Evolutionary conservation across 1,140 invertebrate species (phyloP), one percentile per base, ranked within the genome.

Genomic region (Megalonaias nervosa): DNA sequence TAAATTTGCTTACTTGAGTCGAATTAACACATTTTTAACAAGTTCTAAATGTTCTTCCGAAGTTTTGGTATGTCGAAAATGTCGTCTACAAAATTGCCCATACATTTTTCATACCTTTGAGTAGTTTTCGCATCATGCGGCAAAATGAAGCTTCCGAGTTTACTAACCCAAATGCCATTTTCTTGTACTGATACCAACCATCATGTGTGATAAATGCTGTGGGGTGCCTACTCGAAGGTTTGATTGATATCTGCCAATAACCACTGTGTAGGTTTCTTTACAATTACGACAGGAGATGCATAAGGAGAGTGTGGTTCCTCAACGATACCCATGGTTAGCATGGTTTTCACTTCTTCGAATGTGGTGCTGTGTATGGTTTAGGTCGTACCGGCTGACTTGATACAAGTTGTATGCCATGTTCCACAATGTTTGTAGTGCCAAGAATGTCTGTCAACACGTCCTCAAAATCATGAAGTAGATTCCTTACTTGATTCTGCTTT

Each of bases 251-350:
- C 55, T 79, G 74, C 72, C 79, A 79, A 59, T 71, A 79, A 55
- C 77, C 69, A 62, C 76, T 77, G 38, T 17, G 12, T 17, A 72
- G 56, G n/a, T 77, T 93, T 93, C 31, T 85, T 48, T 2, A 92
- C 89, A 13, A 89, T 84, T 2, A 93, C 91, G n/a, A 93, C 78
- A 3, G 92, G 92, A 4, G 92, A 48, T 31, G 26, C 26, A 31
- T 31, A 31, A 31, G 26, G 26, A 31, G 26, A 31, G 26, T 31
- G 2, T 4, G 71, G 12, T 38, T 13, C 13, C 31, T 67, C 2
- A 16, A 55, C 31, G 9, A 62, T 55, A 55, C 48, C 21, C n/a
- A 26, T 58, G 15, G 21, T 59, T 56, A 67, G 12, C 64, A 67
- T 74, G 12, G 15, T 13, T 58, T 67, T 77, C 17, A 92, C 73